Evolutionary conservation across 2,113 vertebrate species (phyloP).

Genomic region (Scytalopus superciliaris): DNA sequence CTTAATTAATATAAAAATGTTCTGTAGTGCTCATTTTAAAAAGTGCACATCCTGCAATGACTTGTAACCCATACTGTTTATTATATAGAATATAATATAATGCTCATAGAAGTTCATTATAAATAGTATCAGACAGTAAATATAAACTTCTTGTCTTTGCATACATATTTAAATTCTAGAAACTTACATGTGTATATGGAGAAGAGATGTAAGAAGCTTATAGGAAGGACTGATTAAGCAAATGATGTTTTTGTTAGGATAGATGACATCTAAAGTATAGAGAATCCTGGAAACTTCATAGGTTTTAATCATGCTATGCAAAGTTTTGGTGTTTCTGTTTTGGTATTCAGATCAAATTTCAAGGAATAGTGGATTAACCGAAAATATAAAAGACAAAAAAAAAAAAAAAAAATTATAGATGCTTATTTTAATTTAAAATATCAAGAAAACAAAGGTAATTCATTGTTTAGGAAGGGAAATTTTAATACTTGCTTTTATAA

Average conservation of each 20-base stretch:
- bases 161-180: background rate
- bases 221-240: background rate
- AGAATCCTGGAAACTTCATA: background rate
- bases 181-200: background rate
- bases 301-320: background rate
- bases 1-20: background rate
- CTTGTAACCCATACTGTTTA: background rate
- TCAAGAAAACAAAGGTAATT: accelerated
- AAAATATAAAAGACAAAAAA: background rate
- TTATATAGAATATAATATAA: background rate
- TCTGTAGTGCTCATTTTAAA: background rate
- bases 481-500: background rate
- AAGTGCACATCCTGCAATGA: background rate
- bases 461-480: background rate
- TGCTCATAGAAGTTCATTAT: background rate
- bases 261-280: background rate
- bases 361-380: background rate
- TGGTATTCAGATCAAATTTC: background rate
- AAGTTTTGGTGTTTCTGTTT: background rate
- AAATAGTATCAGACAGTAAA: background rate
- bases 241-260: background rate
- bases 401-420: background rate
- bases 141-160: background rate
- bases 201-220: background rate
- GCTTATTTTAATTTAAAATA: background rate